phyloP scores from a whole-genome alignment of 1,140 invertebrate genomes.

The Polypedilum pembai region DNA sequence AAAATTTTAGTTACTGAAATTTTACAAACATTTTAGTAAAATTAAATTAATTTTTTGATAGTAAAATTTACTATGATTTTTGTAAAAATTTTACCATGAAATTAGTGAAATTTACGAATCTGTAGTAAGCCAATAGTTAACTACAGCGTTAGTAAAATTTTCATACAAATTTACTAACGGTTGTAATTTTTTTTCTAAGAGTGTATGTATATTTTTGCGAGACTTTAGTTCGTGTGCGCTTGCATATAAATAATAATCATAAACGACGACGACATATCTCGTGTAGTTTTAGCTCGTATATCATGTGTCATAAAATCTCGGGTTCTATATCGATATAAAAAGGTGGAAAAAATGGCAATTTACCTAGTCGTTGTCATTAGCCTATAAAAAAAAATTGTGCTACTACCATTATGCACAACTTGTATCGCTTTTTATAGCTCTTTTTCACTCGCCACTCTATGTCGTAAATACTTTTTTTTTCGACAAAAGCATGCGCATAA shows the following conservation, averaged over 20 bases:
- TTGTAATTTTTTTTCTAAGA: no score
- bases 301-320: slow-evolving; percentile 18
- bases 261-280: neutral
- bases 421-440: slow-evolving; percentile 20
- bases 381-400: neutral
- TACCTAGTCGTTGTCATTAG: slow-evolving; percentile 26
- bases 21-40: no score
- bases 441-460: neutral
- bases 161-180: no score
- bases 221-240: neutral
- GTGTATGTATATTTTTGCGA: neutral
- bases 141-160: no score
- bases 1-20: no score
- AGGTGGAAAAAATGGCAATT: slow-evolving; percentile 27
- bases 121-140: no score
- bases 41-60: no score
- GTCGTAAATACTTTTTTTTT: neutral
- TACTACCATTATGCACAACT: slow-evolving; percentile 26
- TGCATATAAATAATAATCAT: slow-evolving; percentile 2
- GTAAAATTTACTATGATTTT: no score
- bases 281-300: slow-evolving; percentile 17
- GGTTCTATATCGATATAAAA: neutral
- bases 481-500: slow-evolving; percentile 24
- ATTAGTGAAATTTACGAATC: no score
- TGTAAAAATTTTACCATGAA: no score